A percentile compares a stretch with the other conserved stretches of the same genome.
Evolutionary conservation across 2,113 vertebrate genomes (phyloP).

Genomic region (Leptobrachium ailaonicum): DNA sequence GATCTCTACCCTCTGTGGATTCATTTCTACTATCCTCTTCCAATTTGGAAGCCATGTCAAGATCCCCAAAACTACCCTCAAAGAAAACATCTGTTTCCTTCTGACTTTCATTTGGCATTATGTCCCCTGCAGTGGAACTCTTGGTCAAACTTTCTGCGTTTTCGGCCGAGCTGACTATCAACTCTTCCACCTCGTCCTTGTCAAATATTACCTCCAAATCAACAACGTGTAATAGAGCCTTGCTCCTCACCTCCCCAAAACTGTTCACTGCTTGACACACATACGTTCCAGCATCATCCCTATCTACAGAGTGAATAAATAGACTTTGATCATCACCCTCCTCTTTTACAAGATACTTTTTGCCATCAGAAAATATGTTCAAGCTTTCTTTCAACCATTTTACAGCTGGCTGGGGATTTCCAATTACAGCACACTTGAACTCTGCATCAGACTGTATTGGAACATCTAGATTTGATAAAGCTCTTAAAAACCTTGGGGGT

Average conservation of each 20-base stretch:
- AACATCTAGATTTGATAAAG: constrained; percentile 80
- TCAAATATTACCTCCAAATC: constrained; percentile 62
- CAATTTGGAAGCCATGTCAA: constrained; percentile 61
- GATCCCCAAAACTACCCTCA: constrained; percentile 76
- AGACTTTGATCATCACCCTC: constrained; percentile 85
- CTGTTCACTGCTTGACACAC: constrained; percentile 81
- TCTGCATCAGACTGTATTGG: constrained; percentile 78
- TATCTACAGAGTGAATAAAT: constrained; percentile 71
- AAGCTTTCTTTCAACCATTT: constrained; percentile 87
- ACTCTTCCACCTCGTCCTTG: constrained; percentile 61
- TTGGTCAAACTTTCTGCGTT: constrained; percentile 66
- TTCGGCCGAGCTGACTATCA: constrained; percentile 62
- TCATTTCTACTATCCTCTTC: constrained; percentile 73
- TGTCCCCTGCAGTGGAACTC: constrained; percentile 74
- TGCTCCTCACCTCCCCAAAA: constrained; percentile 85
- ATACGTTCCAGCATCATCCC: constrained; percentile 82
- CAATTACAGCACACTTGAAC: constrained; percentile 92
- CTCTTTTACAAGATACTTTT: constrained; percentile 76
- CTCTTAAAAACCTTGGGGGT: constrained; percentile 89
- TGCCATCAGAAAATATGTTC: constrained; percentile 71
- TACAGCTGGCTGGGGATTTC: constrained; percentile 82
- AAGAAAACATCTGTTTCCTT: constrained; percentile 84
- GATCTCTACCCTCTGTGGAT: constrained; percentile 71
- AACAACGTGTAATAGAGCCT: constrained; percentile 76
- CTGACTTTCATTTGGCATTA: constrained; percentile 68